Conservation (phyloP, 2,797 vertebrate genomes). For the Onychomys torridus region DNA sequence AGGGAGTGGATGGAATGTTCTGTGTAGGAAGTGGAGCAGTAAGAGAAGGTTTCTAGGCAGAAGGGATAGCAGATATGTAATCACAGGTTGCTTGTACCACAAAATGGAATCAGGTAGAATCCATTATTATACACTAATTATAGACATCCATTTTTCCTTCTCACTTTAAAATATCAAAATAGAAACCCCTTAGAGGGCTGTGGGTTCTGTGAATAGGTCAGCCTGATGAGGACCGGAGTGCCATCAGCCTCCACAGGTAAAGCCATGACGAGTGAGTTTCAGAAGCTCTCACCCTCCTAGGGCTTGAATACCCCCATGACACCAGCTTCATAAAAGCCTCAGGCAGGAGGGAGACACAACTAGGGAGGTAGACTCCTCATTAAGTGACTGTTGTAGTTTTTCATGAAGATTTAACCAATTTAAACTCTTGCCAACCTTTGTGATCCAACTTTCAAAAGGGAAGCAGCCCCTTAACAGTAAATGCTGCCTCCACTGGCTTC, state of each 20-base stretch:
- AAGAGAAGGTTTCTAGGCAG: not conserved
- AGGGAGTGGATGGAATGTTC: not conserved
- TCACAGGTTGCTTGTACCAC: not conserved
- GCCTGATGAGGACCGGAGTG: not conserved
- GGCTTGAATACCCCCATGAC: not conserved
- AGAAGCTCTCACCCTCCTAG: not conserved
- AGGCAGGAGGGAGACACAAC: not conserved
- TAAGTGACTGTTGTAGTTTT: not conserved
- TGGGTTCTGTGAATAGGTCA: not conserved
- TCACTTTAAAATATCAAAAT: constrained; percentile 45
- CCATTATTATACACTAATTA: not conserved
- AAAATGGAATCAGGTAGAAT: not conserved
- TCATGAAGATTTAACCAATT: constrained; percentile 3
- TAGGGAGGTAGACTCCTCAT: not conserved
- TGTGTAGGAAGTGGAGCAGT: not conserved
- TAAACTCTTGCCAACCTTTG: constrained; percentile 33
- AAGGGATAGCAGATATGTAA: not conserved
- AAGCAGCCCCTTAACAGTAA: not conserved
- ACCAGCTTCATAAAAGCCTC: not conserved
- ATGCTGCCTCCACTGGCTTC: not conserved
- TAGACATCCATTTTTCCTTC: not conserved
- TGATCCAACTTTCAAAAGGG: constrained; percentile 46
- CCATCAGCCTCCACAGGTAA: not conserved
- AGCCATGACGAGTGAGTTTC: not conserved
- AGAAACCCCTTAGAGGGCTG: not conserved